Conservation (phyloP, 2,888 invertebrate species). For the Ophion costatus region DNA sequence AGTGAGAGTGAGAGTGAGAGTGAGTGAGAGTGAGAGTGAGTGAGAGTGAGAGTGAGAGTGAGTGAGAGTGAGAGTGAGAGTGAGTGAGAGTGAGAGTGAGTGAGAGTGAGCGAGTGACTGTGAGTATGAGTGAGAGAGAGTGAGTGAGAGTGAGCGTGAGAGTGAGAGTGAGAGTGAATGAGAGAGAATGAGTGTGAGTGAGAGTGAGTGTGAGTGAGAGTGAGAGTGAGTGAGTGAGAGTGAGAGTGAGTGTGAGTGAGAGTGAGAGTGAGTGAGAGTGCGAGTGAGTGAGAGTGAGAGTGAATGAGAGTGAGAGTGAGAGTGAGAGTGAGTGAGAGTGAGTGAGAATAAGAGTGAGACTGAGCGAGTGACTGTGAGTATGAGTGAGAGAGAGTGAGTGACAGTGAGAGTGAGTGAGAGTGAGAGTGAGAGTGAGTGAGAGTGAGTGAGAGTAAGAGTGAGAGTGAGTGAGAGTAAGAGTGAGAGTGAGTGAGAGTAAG, state of each 20-base stretch:
- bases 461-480: slow-evolving; percentile 8
- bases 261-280: background rate
- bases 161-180: background rate
- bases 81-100: background rate
- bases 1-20: background rate
- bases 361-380: background rate
- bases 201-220: background rate
- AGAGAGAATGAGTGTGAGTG: background rate
- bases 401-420: background rate
- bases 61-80: background rate
- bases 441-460: background rate
- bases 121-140: background rate
- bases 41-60: background rate
- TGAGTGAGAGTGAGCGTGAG: background rate
- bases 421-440: background rate
- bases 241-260: background rate
- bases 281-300: background rate
- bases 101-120: too few relatives aligned
- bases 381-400: background rate
- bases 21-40: background rate
- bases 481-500: background rate
- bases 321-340: background rate
- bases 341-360: too few relatives aligned
- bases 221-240: slow-evolving; percentile 23
- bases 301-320: background rate